These are phyloP conservation scores for Pampus argenteus DNA, from an alignment of 2,797 vertebrate genomes.

Conservation along the genomic window DNA sequence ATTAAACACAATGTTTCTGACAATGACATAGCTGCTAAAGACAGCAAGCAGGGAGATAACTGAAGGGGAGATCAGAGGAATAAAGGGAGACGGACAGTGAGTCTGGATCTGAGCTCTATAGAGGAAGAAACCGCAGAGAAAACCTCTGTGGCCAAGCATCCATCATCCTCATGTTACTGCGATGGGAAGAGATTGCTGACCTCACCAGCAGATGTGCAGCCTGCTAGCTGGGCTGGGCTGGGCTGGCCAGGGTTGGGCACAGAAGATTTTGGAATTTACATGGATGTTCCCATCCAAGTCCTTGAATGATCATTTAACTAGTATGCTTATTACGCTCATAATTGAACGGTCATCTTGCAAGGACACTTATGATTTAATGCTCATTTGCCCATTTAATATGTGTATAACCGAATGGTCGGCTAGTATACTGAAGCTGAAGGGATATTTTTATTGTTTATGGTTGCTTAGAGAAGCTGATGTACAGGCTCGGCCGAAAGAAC, in stretches of 20 bases:
- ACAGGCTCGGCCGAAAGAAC: background rate
- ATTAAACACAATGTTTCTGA: constrained; percentile 35
- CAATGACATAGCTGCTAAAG: constrained; percentile 36
- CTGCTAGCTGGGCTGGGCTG: constrained; percentile 61
- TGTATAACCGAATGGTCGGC: background rate
- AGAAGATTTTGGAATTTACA: constrained; percentile 38
- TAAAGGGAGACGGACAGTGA: constrained; percentile 39
- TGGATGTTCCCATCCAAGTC: constrained; percentile 36
- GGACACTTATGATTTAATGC: background rate
- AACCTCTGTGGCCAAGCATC: constrained; percentile 79
- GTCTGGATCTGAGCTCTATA: constrained; percentile 57
- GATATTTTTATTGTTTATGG: background rate
- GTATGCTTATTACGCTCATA: background rate
- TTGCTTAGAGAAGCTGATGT: background rate
- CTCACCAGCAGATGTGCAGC: constrained; percentile 85
- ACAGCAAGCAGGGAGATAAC: constrained; percentile 39
- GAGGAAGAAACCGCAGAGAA: constrained; percentile 75
- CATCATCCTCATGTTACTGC: constrained; percentile 81
- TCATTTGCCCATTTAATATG: constrained; percentile 2
- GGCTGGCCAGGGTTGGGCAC: constrained; percentile 43
- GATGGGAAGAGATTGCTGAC: constrained; percentile 81
- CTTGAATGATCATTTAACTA: constrained; percentile 23
- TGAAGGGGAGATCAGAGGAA: constrained; percentile 53
- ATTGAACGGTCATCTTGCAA: constrained; percentile 12
- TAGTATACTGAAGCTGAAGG: background rate